Evolutionary conservation across 2,888 invertebrate species (phyloP), one percentile per base, ranked within the genome.

Genomic region (Tribolium freemani): DNA sequence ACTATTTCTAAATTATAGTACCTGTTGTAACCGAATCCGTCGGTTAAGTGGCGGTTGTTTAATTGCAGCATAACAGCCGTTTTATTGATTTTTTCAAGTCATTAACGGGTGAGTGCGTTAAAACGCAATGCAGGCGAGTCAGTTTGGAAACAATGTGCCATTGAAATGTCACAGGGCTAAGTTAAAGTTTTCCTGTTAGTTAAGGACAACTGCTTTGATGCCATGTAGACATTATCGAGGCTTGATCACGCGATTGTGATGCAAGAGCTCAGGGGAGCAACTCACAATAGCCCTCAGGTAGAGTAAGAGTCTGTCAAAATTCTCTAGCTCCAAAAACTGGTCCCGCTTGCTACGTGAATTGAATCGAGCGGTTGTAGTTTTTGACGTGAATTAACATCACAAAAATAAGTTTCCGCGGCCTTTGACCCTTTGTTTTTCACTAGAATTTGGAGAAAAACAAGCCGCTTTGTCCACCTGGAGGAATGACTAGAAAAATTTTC

Each of bases 101-200:
- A 66, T 54, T 56, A 67, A 46, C 45, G 20, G 51, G 38, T 30
- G 13, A 45, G 8, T 56, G 50, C 63, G 63, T 63, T 63, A 10
- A 26, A 61, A 61, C 30, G 48, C 61, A 61, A 20, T 61, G 61
- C 61, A 61, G 48, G 48, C 61, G 26, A 38, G 38, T 38, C n/a
- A 50, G 50, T 61, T 21, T 26, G 63, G 48, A 60, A 46, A 60
- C 60, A 60, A 60, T 60, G 60, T 48, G 46, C 46, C 21, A 60
- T 63, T 63, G 53, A 63, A 63, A 63, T 63, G 63, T 56, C 54
- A 54, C 56, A 67, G 56, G 48, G 56, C 46, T 51, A 56, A 56
- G 56, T 56, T 67, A 21, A 56, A 46, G 10, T 66, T 53, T 64
- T 67, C 66, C 11, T 45, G 56, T 67, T 53, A 26, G 45, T 54